Base-by-base conservation (phyloP, 2,113 vertebrate species). In the Scolopax mira region DNA sequence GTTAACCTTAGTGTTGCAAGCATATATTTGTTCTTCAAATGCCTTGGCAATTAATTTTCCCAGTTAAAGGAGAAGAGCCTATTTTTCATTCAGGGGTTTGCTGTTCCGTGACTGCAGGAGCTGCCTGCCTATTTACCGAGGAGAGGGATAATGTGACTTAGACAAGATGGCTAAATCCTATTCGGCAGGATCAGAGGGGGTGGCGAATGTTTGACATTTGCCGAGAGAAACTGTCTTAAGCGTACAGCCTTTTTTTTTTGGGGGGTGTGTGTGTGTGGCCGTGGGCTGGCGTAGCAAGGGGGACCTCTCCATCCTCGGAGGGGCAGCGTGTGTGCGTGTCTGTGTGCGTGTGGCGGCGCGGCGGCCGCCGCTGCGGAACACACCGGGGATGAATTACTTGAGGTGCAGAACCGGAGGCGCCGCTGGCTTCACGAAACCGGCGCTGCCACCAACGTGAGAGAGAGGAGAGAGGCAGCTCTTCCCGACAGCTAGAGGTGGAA, bases 401-500 rank as follows among this genome's bases (percentile, higher is more conserved):
- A 72, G 42, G 96, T 96, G 95, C 98, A 84, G 85, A 77, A 27
- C 92, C 37, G 91, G 92, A 95, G 97, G 96, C 86, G 81, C 95
- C 81, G 35, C 69, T 96, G 30, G 91, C 95, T 95, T 94, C 93
- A 18, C 77, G 27, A 49, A 95, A 94, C 92, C 94, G 37, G 95
- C 72, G 65, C 94, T 88, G 89, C 93, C 22, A 15, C 95, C 91
- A 88, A 95, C 96, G 97, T 81, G 95, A 83, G 46, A 93, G 94
- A 83, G 92, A 96, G 97, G 46, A 93, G 94, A 83, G 91, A 96
- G 97, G 97, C 98, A 82, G 98, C 98, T 97, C 97, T 89, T 78
- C 97, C 95, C 98, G 98, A 98, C 98, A 97, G 98, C 98, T 97
- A 77, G 98, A 98, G 98, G 98, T 98, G 98, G 98, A 99, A 98